A percentile compares a stretch with the other conserved stretches of the same genome.
phyloP scores from a whole-genome alignment of 2,888 invertebrate genomes.

The Drosophila greeni region DNA sequence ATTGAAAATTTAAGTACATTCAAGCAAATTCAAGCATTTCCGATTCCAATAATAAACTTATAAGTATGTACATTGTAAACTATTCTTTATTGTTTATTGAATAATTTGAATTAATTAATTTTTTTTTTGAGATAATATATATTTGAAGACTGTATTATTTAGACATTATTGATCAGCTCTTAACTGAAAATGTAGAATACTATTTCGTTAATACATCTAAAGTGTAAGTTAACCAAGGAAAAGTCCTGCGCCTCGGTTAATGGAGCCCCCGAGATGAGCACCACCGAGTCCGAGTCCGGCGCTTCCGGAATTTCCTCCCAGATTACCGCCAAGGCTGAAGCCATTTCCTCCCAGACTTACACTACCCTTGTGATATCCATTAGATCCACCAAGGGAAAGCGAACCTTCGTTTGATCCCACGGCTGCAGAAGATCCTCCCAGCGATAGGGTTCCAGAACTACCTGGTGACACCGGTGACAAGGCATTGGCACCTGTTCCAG shows the following conservation, averaged over 20 bases:
- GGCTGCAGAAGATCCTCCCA: conserved; percentile 7
- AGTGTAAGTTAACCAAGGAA: conserved; percentile 10
- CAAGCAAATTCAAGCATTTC: conserved; percentile 13
- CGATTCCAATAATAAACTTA: not conserved
- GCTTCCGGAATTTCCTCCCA: conserved; percentile 5
- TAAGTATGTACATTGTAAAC: not conserved
- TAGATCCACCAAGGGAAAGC: conserved; percentile 3
- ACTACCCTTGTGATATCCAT: conserved; percentile 9
- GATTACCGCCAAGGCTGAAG: conserved; percentile 19
- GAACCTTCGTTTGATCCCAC: not conserved
- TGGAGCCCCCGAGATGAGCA: conserved; percentile 14
- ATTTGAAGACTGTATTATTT: too few relatives aligned
- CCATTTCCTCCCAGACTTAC: conserved; percentile 12
- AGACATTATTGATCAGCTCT: not conserved
- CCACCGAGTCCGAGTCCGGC: conserved; percentile 15
- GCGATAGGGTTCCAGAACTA: conserved; percentile 7
- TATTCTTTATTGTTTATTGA: not conserved
- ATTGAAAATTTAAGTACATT: not conserved
- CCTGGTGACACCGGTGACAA: not conserved
- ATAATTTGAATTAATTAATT: not conserved
- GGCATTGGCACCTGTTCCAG: not conserved
- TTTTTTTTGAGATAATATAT: not conserved
- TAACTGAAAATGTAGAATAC: not conserved
- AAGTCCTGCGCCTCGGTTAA: conserved; percentile 16
- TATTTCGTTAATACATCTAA: not conserved